Evolutionary conservation across 2,888 invertebrate species (phyloP), one percentile per base, ranked within the genome.

Genomic region (Noctua janthina): DNA sequence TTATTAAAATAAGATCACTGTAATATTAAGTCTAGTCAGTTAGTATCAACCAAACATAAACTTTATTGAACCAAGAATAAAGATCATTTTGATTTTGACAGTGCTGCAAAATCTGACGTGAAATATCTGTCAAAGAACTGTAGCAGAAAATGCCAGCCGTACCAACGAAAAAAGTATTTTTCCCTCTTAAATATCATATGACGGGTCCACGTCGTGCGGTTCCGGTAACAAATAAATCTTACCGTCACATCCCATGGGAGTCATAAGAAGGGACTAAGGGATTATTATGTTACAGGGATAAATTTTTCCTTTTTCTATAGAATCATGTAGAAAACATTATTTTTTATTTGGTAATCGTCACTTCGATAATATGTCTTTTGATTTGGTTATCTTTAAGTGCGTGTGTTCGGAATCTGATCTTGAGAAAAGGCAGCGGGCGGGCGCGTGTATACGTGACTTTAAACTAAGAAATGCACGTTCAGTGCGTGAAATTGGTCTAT

Each of bases 151-250:
- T 67, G 11, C 39, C 72, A 59, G 23, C 66, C n/a, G 0, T 8
- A 46, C 59, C 43, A 62, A 70, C 66, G n/a, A 70, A 71, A 74
- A 64, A 29, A n/a, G 54, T 74, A 46, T 70, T 69, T 59, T 29
- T 35, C 7, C n/a, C 46, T 39, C 39, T 51, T 17, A 76, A 76
- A 80, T 81, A 76, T 74, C 39, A 67, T 43, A 17, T 76, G 51
- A 80, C 54, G 6, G 35, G 39, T 66, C 69, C 73, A 43, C 23
- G 35, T 56, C 56, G 8, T 54, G 66, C 35, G 85, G 62, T 51
- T 80, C 70, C 74, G 23, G 67, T 76, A 74, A 74, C 81, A 76
- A 23, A 76, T 84, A 84, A 81, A 84, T 84, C 66, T 76, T 51
- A 15, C 71, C 67, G 62, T 74, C 67, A 74, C 76, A 64, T 68